Base-by-base conservation (phyloP, 2,888 invertebrate genomes). In the Archips xylosteana region DNA sequence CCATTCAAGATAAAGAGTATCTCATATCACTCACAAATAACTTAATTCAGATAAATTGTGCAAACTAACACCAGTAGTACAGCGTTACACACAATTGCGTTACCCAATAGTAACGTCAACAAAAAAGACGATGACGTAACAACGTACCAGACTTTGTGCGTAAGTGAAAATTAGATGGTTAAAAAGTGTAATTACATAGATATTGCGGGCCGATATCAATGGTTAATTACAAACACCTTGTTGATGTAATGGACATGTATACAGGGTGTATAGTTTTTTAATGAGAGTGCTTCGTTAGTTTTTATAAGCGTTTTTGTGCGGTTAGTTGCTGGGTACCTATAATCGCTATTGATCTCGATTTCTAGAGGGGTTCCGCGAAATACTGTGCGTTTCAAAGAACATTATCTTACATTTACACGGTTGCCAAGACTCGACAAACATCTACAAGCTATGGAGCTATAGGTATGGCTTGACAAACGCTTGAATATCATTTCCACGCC, bases 141-240 rank as follows among this genome's bases (percentile, higher is more conserved):
- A 36, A 34, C 34, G 59, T 63, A 64, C 60, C 65, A 60, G 60
- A 54, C 3, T 74, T 83, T 78, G 80, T 82, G 83, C 80, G 83
- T 85, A 85, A 86, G 85, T 87, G 86, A 87, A 87, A 87, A 87
- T 85, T 85, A 83, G 82, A 81, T 82, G 75, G 78, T 81, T 82
- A 80, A 83, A 81, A 78, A 80, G 77, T 78, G 79, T 81, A 85
- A 87, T 88, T 88, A 86, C 78, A 77, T 73, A 77, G 85, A 87
- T 85, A 86, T 82, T 81, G 80, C 81, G 64, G 77, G 65, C 71
- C 78, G 84, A 84, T 85, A 86, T 81, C 79, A 78, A 80, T 81
- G 78, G 76, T 75, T 82, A 85, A 87, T 88, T 87, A 81, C 76
- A 75, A 79, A 85, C 88, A 87, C 87, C 87, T 87, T 87, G 83